phyloP scores from a whole-genome alignment of 1,140 invertebrate species.

The Plectrocnemia conspersa region DNA sequence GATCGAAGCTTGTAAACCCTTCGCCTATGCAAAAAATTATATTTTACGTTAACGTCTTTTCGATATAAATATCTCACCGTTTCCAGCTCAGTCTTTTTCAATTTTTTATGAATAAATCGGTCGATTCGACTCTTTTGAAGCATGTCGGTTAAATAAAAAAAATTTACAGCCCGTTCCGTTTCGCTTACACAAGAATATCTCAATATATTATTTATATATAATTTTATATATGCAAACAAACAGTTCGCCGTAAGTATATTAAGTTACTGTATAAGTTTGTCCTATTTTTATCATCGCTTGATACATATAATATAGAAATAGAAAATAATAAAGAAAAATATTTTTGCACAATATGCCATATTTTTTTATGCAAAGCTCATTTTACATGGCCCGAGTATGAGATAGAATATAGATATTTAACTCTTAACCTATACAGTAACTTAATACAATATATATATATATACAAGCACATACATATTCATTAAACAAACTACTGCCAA shows the following conservation, averaged over 20 bases:
- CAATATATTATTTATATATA: constrained; percentile 10
- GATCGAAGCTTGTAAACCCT: constrained; percentile 7
- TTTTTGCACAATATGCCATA: too few relatives aligned
- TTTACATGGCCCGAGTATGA: too few relatives aligned
- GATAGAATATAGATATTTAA: too few relatives aligned
- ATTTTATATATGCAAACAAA: too few relatives aligned
- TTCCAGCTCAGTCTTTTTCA: constrained; percentile 20
- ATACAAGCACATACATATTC: constrained; percentile 6
- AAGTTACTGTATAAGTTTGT: too few relatives aligned
- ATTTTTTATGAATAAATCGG: constrained; percentile 13
- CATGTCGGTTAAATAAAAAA: not conserved
- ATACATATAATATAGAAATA: too few relatives aligned
- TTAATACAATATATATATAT: too few relatives aligned
- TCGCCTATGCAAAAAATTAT: constrained; percentile 11
- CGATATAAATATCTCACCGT: constrained; percentile 18
- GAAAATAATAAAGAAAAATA: too few relatives aligned
- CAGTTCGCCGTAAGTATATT: too few relatives aligned
- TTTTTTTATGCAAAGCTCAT: too few relatives aligned
- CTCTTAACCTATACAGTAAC: too few relatives aligned
- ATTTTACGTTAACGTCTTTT: constrained; percentile 14
- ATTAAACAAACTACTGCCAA: constrained; percentile 21
- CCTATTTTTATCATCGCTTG: too few relatives aligned
- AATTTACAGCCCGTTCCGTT: constrained; percentile 12
- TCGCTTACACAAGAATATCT: constrained; percentile 21
- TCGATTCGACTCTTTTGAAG: constrained; percentile 6